Percentiles rank a stretch among this genome's conserved stretches.
Evolutionary conservation across 2,113 vertebrate genomes (phyloP).

Genomic region (Calonectris borealis): DNA sequence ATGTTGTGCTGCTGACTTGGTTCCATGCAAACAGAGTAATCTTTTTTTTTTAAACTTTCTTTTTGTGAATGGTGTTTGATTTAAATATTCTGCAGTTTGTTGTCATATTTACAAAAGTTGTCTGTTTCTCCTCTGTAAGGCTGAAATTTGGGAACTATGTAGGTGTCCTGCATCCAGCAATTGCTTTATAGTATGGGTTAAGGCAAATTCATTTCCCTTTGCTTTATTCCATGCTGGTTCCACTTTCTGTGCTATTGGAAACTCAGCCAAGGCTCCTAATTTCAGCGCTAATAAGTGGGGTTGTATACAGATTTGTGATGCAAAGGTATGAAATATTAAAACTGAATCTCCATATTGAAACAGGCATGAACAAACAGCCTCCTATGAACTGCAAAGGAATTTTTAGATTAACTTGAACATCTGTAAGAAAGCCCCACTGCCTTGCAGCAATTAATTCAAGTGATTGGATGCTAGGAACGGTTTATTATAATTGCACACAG

Average conservation of each 20-base stretch:
- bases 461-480: slow-evolving; percentile 68
- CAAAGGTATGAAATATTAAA: background rate
- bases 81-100: background rate
- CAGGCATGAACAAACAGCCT: background rate
- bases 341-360: background rate
- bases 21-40: background rate
- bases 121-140: background rate
- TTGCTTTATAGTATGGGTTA: background rate
- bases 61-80: background rate
- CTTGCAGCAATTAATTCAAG: slow-evolving; percentile 76
- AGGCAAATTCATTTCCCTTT: background rate
- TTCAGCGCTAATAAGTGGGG: background rate
- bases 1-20: background rate
- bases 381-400: background rate
- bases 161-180: background rate
- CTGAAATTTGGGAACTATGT: slow-evolving; percentile 8
- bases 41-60: background rate
- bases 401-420: slow-evolving; percentile 31
- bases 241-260: background rate
- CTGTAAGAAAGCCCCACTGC: slow-evolving; percentile 44
- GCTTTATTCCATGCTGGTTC: background rate
- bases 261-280: background rate
- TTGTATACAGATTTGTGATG: background rate
- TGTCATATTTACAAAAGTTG: background rate
- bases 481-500: slow-evolving; percentile 78